Conservation (phyloP, 2,797 vertebrate genomes). For the Trematomus bernacchii region DNA sequence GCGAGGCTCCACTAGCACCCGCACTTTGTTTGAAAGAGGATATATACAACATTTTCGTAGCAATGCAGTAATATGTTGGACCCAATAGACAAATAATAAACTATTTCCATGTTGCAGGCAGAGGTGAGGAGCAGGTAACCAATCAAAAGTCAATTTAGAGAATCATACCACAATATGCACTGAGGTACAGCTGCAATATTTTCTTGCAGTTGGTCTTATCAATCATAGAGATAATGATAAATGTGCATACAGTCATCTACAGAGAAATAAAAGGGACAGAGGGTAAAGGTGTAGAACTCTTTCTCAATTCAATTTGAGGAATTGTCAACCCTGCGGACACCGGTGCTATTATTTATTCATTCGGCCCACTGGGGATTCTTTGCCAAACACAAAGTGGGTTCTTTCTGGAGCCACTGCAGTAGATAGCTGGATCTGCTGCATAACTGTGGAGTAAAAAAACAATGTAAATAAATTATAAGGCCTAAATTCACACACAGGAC, state of each 20-base stretch:
- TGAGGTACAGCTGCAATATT: neutral
- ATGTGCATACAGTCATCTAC: neutral
- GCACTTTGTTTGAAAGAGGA: neutral
- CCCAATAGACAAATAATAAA: neutral
- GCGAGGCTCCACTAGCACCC: no score
- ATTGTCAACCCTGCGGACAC: neutral
- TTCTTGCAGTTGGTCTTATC: neutral
- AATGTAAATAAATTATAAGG: constrained; percentile 42
- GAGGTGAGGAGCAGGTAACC: neutral
- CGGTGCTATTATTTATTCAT: constrained; percentile 15
- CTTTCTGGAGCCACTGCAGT: neutral
- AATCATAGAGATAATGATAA: neutral
- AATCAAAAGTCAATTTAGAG: neutral
- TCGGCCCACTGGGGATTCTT: neutral
- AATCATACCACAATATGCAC: neutral
- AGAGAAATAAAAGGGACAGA: neutral
- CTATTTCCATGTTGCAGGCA: neutral
- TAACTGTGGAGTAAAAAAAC: constrained; percentile 2
- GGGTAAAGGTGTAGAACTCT: neutral
- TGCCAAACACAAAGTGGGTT: neutral
- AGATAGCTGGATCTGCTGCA: neutral
- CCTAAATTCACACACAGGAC: neutral
- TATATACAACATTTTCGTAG: neutral
- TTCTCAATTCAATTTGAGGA: constrained; percentile 14
- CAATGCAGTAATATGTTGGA: neutral